Base-by-base conservation (phyloP, 1,140 invertebrate genomes). In the Rhynchophorus ferrugineus region DNA sequence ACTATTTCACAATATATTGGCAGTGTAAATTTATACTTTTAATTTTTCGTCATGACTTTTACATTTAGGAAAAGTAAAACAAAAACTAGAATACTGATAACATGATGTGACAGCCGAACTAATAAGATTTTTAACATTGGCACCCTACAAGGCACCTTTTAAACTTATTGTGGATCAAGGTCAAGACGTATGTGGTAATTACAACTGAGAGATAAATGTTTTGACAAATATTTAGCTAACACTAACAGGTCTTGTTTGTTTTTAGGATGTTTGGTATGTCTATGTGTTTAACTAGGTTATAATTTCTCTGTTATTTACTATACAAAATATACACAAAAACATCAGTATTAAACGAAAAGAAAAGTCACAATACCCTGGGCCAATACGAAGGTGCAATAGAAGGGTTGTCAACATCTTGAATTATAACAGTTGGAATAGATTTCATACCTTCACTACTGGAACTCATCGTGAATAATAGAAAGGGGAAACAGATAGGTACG, bases 371-470 rank as follows among this genome's bases (percentile, higher is more conserved):
- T 62, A 60, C 58, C 58, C 36, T 49, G 22, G 50, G 54, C 62
- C 63, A 65, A 55, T 60, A 61, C 29, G 54, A 57, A 49, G 52
- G 49, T 49, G 56, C 34, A 57, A 60, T 47, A 41, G 54, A 56
- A 34, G 56, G 68, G 58, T 69, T 67, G 64, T 73, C 71, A 58
- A 71, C 69, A 68, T 73, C 70, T 59, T 69, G 67, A 57, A 74
- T 64, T 58, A 68, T 66, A 54, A 74, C 66, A 53, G 70, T 67
- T 47, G 73, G 69, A 56, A 74, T 47, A 13, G 46, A 13, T 41
- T 39, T 24, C 13, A 14, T 18, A 57, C 37, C 33, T 13, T 42
- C 21, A 20, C 17, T 22, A 16, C 38, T 49, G 3, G 37, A 56
- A 33, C 33, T 34, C 11, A 18, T 20, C 13, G 38, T 29, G 18